Evolutionary conservation across 1,140 invertebrate genomes (phyloP).

Genomic region (Drosophila bifasciata): DNA sequence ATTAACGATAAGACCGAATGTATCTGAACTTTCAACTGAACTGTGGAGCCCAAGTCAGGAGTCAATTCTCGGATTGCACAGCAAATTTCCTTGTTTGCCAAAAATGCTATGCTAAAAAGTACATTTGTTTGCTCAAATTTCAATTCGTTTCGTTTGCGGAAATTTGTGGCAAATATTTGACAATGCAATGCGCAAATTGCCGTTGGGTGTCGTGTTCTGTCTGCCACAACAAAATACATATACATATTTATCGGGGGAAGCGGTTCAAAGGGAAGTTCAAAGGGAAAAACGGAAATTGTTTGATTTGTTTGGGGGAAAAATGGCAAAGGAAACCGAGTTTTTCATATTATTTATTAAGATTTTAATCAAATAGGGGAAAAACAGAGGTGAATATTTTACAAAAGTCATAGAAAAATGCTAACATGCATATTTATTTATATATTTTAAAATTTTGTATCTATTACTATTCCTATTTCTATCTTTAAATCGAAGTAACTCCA

Average conservation of each 20-base stretch:
- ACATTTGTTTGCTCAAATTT: conserved; percentile 55
- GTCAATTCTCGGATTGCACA: not conserved
- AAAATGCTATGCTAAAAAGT: conserved; percentile 14
- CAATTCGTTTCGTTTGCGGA: conserved; percentile 19
- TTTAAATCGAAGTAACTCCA: too few species aligned
- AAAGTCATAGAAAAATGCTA: too few species aligned
- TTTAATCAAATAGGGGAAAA: too few species aligned
- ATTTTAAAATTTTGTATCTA: too few species aligned
- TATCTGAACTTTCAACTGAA: not conserved
- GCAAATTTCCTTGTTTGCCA: conserved; percentile 1
- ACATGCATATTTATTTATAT: too few species aligned
- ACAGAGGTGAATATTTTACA: too few species aligned
- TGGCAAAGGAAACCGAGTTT: too few species aligned
- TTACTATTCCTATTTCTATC: too few species aligned
- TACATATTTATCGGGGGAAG: not conserved
- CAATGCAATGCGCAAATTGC: conserved; percentile 53
- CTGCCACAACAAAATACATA: conserved; percentile 25
- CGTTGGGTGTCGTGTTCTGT: conserved; percentile 17
- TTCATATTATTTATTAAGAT: too few species aligned
- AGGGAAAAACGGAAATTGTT: conserved; percentile 39
- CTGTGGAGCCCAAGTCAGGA: not conserved
- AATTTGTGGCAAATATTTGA: conserved; percentile 59
- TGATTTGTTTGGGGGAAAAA: conserved; percentile 11
- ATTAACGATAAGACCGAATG: conserved; percentile 51
- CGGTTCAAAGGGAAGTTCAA: conserved; percentile 12